A percentile compares a stretch with the other conserved stretches of the same genome.
Evolutionary conservation across 2,888 invertebrate species (phyloP).

Genomic region (Tenthredo mesomela): DNA sequence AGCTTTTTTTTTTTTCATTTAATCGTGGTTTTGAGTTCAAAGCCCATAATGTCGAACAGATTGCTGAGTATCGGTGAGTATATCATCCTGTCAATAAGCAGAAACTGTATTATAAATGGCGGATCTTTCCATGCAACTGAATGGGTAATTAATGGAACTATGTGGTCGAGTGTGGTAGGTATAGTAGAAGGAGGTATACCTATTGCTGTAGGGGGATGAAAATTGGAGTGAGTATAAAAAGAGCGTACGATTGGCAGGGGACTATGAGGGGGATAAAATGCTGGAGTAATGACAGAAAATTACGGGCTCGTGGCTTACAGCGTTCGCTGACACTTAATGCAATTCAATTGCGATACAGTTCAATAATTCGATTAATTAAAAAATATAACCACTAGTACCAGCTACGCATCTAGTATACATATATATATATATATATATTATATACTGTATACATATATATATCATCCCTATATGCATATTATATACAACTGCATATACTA

Average conservation of each 20-base stretch:
- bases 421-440: background rate
- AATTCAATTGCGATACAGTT: constrained; percentile 76
- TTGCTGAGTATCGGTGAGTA: constrained; percentile 17
- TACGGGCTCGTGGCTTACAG: constrained; percentile 64
- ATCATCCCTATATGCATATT: background rate
- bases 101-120: constrained; percentile 42
- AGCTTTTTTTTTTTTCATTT: too few relatives aligned
- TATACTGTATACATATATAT: background rate
- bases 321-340: constrained; percentile 72
- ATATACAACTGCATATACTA: background rate
- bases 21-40: background rate
- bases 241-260: constrained; percentile 28
- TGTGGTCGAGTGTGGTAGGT: constrained; percentile 39
- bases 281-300: constrained; percentile 71
- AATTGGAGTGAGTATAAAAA: constrained; percentile 5
- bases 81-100: background rate
- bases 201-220: constrained; percentile 4
- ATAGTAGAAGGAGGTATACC: background rate
- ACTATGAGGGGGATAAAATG: constrained; percentile 51
- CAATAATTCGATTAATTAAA: constrained; percentile 78
- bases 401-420: background rate
- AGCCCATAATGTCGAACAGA: background rate
- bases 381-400: constrained; percentile 68
- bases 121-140: constrained; percentile 59
- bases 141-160: constrained; percentile 65